Percentiles rank a stretch among this genome's conserved stretches.
phyloP scores from a whole-genome alignment of 2,888 invertebrate species.

The Acleris emargana region DNA sequence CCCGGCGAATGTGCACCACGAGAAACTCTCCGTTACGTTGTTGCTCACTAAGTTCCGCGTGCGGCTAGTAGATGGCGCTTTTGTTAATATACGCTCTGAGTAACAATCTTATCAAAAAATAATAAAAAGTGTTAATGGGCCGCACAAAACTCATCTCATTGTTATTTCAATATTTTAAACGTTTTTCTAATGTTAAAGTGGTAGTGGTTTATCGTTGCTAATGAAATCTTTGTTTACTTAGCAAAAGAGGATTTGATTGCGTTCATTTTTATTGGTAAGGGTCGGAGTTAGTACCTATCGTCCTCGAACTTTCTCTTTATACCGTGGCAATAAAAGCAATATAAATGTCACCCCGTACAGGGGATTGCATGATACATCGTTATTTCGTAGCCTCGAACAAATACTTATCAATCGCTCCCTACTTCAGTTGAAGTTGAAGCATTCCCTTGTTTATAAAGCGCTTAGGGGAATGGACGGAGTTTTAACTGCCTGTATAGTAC shows the following conservation, averaged over 20 bases:
- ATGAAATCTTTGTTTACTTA: no score
- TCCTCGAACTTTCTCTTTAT: background rate
- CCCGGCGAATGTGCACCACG: constrained; percentile 20
- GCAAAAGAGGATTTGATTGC: no score
- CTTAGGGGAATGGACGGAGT: constrained; percentile 34
- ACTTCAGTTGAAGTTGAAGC: constrained; percentile 26
- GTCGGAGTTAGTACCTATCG: constrained; percentile 9
- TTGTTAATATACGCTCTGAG: constrained; percentile 8
- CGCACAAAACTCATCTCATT: no score
- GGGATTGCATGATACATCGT: constrained; percentile 48
- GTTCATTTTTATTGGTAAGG: background rate
- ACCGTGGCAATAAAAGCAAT: background rate
- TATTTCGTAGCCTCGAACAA: constrained; percentile 49
- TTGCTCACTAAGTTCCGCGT: constrained; percentile 58
- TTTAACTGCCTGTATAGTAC: constrained; percentile 21
- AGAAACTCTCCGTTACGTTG: constrained; percentile 21
- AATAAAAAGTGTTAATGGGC: no score
- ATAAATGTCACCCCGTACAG: constrained; percentile 11
- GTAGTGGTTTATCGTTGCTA: no score
- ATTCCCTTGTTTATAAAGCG: constrained; percentile 36
- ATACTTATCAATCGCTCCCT: constrained; percentile 42
- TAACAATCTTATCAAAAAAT: background rate
- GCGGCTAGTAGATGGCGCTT: constrained; percentile 65
- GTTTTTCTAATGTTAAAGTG: no score
- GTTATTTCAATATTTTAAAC: no score